These are phyloP conservation scores for Camponotus floridanus DNA, from an alignment of 1,140 invertebrate genomes.

Conservation along the genomic window DNA sequence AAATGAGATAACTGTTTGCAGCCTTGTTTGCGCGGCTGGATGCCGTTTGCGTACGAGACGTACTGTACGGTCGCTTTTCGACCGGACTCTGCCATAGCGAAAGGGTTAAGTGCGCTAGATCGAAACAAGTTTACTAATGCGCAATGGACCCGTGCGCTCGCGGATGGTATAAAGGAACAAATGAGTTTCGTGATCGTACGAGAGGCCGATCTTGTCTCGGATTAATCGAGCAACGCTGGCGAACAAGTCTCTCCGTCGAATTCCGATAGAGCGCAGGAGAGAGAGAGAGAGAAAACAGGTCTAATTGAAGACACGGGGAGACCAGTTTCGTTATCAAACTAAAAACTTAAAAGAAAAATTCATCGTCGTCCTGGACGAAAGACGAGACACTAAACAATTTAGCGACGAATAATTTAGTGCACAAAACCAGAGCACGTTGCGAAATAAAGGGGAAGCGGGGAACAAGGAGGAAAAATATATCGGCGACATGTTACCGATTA, in stretches of 20 bases:
- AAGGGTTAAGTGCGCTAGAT: constrained; percentile 54
- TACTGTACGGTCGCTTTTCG: too few species aligned
- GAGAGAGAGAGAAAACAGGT: constrained; percentile 45
- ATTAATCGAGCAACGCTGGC: constrained; percentile 74
- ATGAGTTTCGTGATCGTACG: constrained; percentile 77
- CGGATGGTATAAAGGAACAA: constrained; percentile 75
- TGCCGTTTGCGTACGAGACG: too few species aligned
- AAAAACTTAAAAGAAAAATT: constrained; percentile 15
- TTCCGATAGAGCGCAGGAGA: constrained; percentile 2
- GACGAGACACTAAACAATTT: constrained; percentile 18
- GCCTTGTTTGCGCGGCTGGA: too few species aligned
- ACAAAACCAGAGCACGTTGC: constrained; percentile 16
- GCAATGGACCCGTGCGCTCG: not conserved
- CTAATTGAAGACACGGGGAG: constrained; percentile 53
- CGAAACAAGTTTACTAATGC: constrained; percentile 71
- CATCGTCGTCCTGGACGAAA: not conserved
- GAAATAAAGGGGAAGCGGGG: not conserved
- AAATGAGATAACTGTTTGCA: too few species aligned
- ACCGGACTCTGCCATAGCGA: too few species aligned
- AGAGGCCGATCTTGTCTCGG: constrained; percentile 78
- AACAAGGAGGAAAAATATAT: not conserved
- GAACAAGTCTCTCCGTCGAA: constrained; percentile 58
- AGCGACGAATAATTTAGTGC: constrained; percentile 13
- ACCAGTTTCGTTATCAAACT: constrained; percentile 50
- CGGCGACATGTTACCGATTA: constrained; percentile 1